Evolutionary conservation across 1,140 invertebrate species (phyloP).

Genomic region (Brachionus plicatilis): DNA sequence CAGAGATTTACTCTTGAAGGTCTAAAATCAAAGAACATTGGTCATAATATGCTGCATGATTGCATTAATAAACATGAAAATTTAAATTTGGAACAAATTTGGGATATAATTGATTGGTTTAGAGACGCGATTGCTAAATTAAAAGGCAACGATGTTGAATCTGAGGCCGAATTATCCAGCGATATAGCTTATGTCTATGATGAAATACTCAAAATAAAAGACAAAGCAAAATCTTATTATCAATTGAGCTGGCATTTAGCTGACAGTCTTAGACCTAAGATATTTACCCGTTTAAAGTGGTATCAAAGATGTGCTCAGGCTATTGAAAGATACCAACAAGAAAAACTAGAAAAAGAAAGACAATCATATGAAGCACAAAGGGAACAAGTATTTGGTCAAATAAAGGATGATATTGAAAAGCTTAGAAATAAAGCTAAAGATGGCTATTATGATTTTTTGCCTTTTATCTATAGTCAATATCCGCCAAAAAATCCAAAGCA

Average conservation of each 20-base stretch:
- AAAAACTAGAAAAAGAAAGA: neutral
- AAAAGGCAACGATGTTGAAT: neutral
- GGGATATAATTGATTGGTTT: conserved; percentile 16
- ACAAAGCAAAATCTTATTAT: neutral
- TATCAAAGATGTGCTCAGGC: neutral
- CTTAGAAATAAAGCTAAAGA: neutral
- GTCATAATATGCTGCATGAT: neutral
- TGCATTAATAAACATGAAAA: neutral
- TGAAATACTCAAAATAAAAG: neutral
- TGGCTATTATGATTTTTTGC: neutral
- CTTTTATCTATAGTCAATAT: neutral
- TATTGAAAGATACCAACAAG: neutral
- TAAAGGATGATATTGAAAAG: neutral
- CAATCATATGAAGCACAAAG: neutral
- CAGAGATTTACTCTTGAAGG: conserved; percentile 13
- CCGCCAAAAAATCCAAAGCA: neutral
- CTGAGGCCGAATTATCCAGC: neutral
- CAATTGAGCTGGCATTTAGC: neutral
- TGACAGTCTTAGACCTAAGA: neutral
- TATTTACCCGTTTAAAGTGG: neutral
- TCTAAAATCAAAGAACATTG: neutral
- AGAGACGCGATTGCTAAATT: neutral
- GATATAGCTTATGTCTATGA: neutral
- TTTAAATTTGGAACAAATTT: neutral
- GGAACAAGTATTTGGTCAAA: neutral